Percentiles rank a stretch among this genome's conserved stretches.
phyloP scores from a whole-genome alignment of 2,113 vertebrate species.

The Sapayoa aenigma region DNA sequence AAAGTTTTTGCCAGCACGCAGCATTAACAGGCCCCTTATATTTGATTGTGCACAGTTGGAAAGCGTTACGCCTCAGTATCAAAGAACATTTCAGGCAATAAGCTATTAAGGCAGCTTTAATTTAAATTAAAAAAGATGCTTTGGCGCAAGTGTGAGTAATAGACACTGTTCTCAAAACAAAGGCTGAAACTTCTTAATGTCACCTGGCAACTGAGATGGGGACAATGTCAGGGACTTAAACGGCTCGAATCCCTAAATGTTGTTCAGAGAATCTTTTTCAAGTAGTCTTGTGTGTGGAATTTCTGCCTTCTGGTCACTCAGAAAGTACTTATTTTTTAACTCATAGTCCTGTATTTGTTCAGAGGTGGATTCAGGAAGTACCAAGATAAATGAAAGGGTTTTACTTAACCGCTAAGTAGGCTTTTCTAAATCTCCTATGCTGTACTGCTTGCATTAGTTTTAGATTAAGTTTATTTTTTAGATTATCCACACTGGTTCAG shows the following conservation, averaged over 20 bases:
- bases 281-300: not conserved
- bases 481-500: constrained; percentile 43
- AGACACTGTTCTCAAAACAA: not conserved
- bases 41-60: constrained; percentile 40
- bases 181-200: not conserved
- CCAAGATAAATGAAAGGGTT: constrained; percentile 37
- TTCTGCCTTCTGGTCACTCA: not conserved
- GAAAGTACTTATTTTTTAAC: not conserved
- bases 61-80: constrained; percentile 5
- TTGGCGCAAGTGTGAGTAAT: not conserved
- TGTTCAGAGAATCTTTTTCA: not conserved
- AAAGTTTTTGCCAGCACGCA: not conserved
- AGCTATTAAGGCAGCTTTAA: constrained; percentile 20
- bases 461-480: constrained; percentile 62
- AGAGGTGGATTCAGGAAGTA: constrained; percentile 8
- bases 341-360: not conserved
- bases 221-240: fast-evolving
- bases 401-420: constrained; percentile 31
- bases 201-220: not conserved
- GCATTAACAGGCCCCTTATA: not conserved
- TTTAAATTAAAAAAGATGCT: constrained; percentile 28
- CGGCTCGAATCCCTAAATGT: not conserved
- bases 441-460: constrained; percentile 43
- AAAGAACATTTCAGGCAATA: constrained; percentile 31
- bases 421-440: constrained; percentile 44